Evolutionary conservation across 2,888 invertebrate genomes (phyloP).

Genomic region (Muscina levida): DNA sequence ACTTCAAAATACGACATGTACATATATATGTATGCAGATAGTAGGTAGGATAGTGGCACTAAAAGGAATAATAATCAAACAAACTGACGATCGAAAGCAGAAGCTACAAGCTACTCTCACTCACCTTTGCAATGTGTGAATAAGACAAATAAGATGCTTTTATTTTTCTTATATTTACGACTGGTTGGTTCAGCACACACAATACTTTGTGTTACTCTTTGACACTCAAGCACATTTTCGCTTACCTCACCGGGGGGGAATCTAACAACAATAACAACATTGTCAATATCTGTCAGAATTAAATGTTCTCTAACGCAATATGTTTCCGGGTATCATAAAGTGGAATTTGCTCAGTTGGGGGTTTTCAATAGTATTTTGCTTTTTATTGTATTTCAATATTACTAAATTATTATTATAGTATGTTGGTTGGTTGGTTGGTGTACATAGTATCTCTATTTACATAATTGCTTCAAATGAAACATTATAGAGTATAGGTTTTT

Average conservation of each 20-base stretch:
- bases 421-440: background rate
- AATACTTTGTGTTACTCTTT: background rate
- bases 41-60: too few relatives aligned
- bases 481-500: background rate
- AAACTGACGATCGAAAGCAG: background rate
- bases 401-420: constrained; percentile 47
- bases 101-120: constrained; percentile 32
- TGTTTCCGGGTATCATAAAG: too few relatives aligned
- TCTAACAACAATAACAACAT: constrained; percentile 32
- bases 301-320: too few relatives aligned
- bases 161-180: constrained; percentile 14
- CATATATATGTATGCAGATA: background rate
- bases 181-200: constrained; percentile 2
- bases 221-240: constrained; percentile 58
- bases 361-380: constrained; percentile 37
- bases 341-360: too few relatives aligned
- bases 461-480: constrained; percentile 28
- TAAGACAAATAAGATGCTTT: constrained; percentile 23
- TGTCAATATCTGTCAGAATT: background rate
- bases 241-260: constrained; percentile 58
- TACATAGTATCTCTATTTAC: constrained; percentile 29
- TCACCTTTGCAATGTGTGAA: constrained; percentile 22
- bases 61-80: background rate
- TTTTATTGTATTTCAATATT: constrained; percentile 60
- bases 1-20: background rate